Percentiles rank a stretch among this genome's conserved stretches.
Evolutionary conservation across 2,888 invertebrate genomes (phyloP).

Genomic region (Aricia artaxerxes): DNA sequence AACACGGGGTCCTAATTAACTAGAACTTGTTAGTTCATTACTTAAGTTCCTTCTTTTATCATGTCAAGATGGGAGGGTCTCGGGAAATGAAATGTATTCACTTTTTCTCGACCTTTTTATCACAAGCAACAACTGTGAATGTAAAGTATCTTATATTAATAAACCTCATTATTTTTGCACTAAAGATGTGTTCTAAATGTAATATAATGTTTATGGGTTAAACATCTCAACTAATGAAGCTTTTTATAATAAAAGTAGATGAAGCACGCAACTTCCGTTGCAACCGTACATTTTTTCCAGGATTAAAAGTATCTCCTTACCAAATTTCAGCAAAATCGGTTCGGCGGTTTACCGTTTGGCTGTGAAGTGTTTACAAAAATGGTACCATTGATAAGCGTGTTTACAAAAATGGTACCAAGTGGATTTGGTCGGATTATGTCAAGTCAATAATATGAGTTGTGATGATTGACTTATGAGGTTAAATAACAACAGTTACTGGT

Average conservation of each 20-base stretch:
- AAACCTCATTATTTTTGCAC: not conserved
- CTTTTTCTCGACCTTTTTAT: not conserved
- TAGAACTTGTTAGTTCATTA: constrained; percentile 17
- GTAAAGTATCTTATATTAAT: not conserved
- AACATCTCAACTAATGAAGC: no score
- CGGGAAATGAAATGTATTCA: not conserved
- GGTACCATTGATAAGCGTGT: no score
- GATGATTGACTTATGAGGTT: no score
- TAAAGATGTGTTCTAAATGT: not conserved
- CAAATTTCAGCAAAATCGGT: no score
- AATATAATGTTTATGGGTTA: no score
- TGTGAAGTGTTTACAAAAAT: not conserved
- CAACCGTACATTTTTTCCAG: no score
- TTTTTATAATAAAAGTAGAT: no score
- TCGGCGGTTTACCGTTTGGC: no score
- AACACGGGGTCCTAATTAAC: constrained; percentile 14
- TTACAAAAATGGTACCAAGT: not conserved
- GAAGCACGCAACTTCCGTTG: no score
- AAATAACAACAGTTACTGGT: no score
- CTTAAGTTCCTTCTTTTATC: constrained; percentile 19
- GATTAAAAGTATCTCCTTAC: no score
- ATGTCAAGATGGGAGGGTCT: not conserved
- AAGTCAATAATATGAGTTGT: no score
- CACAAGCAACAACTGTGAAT: not conserved
- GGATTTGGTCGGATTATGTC: not conserved